Base-by-base conservation (phyloP, 2,888 invertebrate genomes). In the Temnothorax rugatulus region DNA sequence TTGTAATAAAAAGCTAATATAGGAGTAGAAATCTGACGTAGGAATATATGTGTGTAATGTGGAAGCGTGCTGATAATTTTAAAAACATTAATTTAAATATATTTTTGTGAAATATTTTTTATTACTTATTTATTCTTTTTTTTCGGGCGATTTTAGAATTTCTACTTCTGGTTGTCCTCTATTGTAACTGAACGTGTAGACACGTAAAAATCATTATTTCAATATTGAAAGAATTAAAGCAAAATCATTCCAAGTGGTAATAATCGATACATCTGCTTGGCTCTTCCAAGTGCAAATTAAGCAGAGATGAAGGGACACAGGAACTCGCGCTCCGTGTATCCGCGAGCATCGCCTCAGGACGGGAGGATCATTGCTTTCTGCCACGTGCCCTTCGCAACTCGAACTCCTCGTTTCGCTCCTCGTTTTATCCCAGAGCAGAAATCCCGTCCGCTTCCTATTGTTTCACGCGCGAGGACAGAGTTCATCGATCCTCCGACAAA, bases 401-500 rank as follows among this genome's bases (percentile, higher is more conserved):
- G 21, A 54, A 77, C 82, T 86, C 83, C 82, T 86, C 83, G 82
- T 89, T 86, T 41, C 25, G 83, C 82, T 88, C 68, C 44, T 47
- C 61, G 29, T 54, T 73, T n/a, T 54, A 52, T 66, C 25, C n/a
- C n/a, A 76, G 15, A 34, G 18, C 57, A 61, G 71, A 71, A 71
- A 66, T 73, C 75, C 83, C 86, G 47, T 25, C 47, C 44, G 66
- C 38, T 38, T 75, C n/a, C 63, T 52, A 76, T 85, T 82, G 74
- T 76, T 52, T 34, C 61, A 11, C 34, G n/a, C 34, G n/a, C 29
- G 69, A 84, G 82, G 75, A 88, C 84, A 85, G 83, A 79, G 88
- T 90, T 90, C 88, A 90, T 90, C 88, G 90, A 90, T 90, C 88
- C 79, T 63, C 52, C 59, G 77, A 84, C 84, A 57, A 90, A 88